A percentile compares a stretch with the other conserved stretches of the same genome.
Conservation (phyloP, 2,113 vertebrate genomes). For the Pogonocichla stellata region DNA sequence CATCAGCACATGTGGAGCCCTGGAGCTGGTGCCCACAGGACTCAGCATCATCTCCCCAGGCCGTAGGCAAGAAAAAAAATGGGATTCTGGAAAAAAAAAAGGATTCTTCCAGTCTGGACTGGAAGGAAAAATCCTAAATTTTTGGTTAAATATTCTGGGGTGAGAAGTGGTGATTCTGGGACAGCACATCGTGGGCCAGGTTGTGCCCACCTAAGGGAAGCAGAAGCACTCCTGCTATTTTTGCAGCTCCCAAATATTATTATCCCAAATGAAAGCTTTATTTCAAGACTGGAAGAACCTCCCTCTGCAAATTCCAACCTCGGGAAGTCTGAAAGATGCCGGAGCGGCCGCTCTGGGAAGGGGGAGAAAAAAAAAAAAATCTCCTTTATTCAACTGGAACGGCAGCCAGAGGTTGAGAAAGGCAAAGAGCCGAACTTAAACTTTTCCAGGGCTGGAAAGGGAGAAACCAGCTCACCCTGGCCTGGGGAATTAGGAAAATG, state of each 20-base stretch:
- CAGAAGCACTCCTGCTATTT: not conserved
- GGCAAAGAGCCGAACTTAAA: not conserved
- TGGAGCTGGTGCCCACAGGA: not conserved
- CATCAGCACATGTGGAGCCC: not conserved
- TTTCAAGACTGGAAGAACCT: not conserved
- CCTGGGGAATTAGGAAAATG: not conserved
- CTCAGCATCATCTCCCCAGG: not conserved
- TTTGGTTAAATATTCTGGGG: not conserved
- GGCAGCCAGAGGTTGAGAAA: not conserved
- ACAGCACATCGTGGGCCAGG: not conserved
- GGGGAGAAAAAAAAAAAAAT: not conserved
- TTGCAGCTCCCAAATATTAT: not conserved
- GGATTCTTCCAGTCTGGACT: not conserved
- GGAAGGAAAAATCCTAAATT: not conserved
- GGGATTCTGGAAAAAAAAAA: not conserved
- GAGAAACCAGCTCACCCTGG: slow-evolving; percentile 28
- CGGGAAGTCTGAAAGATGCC: not conserved
- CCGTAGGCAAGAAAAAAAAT: not conserved
- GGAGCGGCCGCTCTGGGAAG: rapidly evolving
- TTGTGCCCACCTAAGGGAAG: not conserved
- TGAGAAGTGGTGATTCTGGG: not conserved
- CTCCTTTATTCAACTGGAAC: not conserved
- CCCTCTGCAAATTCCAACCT: not conserved
- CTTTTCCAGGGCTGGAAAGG: not conserved
- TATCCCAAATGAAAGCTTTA: not conserved